phyloP scores from a whole-genome alignment of 1,140 invertebrate species.

The Zaprionus capensis region DNA sequence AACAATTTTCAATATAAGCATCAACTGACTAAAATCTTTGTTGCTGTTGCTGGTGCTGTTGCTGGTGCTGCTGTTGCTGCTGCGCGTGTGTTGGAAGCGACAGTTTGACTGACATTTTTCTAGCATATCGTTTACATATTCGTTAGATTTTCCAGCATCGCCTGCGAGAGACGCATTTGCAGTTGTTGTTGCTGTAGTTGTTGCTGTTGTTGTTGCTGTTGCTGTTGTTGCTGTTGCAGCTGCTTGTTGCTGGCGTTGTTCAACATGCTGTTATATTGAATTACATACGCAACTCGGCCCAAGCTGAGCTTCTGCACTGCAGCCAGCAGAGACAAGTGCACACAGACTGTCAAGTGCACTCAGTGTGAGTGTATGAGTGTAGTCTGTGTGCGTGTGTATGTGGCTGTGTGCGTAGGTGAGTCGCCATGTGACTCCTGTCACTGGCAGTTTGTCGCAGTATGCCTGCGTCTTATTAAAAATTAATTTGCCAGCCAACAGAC shows the following conservation, averaged over 20 bases:
- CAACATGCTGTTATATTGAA: constrained; percentile 80
- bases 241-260: constrained; percentile 70
- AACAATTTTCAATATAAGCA: constrained; percentile 83
- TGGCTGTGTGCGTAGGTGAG: constrained; percentile 32
- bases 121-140: constrained; percentile 83
- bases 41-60: constrained; percentile 39
- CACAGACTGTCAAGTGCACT: constrained; percentile 32
- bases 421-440: constrained; percentile 71
- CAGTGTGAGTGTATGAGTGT: constrained; percentile 4
- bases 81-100: constrained; percentile 82
- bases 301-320: constrained; percentile 36
- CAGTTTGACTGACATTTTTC: constrained; percentile 84
- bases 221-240: constrained; percentile 41
- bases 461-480: constrained; percentile 69
- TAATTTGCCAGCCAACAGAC: constrained; percentile 55
- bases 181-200: constrained; percentile 27
- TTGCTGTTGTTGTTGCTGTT: constrained; percentile 32
- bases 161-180: constrained; percentile 30
- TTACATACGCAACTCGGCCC: constrained; percentile 65
- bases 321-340: constrained; percentile 44
- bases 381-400: constrained; percentile 31
- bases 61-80: constrained; percentile 44
- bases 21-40: constrained; percentile 78
- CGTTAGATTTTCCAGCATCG: constrained; percentile 75
- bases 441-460: constrained; percentile 64